Conservation (phyloP, 1,140 invertebrate species). For the Scaptomyza hsui region DNA sequence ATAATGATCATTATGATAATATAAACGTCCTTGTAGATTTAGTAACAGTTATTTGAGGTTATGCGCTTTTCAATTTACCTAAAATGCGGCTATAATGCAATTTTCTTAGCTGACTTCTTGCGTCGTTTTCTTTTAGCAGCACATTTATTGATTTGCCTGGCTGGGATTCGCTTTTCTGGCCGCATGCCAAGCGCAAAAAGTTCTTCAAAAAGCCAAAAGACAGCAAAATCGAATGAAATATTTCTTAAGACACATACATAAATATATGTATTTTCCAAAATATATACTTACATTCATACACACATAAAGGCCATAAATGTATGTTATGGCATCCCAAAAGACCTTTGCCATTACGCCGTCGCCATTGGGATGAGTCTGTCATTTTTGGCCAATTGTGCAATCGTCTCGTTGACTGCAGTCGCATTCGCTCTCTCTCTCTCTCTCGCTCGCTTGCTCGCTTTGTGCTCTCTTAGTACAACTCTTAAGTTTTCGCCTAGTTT, state of each 20-base stretch:
- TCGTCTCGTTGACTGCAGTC: constrained; percentile 52
- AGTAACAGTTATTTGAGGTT: too few species aligned
- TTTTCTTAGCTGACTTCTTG: constrained; percentile 31
- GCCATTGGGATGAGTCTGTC: not conserved
- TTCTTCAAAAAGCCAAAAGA: constrained; percentile 20
- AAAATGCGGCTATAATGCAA: constrained; percentile 32
- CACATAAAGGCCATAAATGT: not conserved
- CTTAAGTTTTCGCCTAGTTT: constrained; percentile 62
- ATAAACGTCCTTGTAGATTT: not conserved
- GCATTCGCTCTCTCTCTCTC: constrained; percentile 1
- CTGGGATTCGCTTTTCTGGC: constrained; percentile 51
- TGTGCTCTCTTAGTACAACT: constrained; percentile 38
- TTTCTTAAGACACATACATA: constrained; percentile 50
- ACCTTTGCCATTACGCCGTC: constrained; percentile 3
- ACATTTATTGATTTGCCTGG: constrained; percentile 72
- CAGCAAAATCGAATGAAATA: constrained; percentile 49
- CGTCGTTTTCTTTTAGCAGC: constrained; percentile 29
- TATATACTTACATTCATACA: constrained; percentile 21
- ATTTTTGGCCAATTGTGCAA: constrained; percentile 56
- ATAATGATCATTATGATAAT: constrained; percentile 31
- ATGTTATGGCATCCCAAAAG: constrained; percentile 9
- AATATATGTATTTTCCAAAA: constrained; percentile 12
- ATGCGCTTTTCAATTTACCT: not conserved
- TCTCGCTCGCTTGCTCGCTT: not conserved
- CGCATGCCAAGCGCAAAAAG: constrained; percentile 60